Evolutionary conservation across 2,888 invertebrate genomes (phyloP).

Genomic region (Drosophila subquinaria): DNA sequence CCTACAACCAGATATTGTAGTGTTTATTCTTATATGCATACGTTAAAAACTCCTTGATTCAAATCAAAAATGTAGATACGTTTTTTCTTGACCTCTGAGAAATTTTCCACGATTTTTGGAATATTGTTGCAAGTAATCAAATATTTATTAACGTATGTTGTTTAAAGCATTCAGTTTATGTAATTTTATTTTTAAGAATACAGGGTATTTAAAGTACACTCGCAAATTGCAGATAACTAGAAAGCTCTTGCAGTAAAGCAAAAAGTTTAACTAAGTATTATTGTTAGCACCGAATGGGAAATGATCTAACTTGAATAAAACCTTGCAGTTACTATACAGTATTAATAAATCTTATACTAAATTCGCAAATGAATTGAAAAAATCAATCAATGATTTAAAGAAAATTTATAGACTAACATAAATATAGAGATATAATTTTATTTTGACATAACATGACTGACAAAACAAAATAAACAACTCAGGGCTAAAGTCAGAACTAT

Average conservation of each 20-base stretch:
- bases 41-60: not conserved
- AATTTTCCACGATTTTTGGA: not conserved
- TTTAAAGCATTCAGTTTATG: not conserved
- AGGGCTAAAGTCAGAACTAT: not conserved
- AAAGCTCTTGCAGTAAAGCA: not conserved
- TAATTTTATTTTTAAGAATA: not conserved
- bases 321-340: not conserved
- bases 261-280: not conserved
- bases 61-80: no score
- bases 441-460: no score
- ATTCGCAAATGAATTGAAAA: not conserved
- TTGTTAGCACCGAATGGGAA: not conserved
- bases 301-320: constrained; percentile 3
- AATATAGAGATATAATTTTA: not conserved
- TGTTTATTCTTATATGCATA: not conserved
- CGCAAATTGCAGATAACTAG: no score
- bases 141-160: no score
- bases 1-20: not conserved
- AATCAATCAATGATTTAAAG: no score
- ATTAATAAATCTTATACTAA: not conserved
- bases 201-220: not conserved
- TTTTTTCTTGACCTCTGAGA: not conserved
- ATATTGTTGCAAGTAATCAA: not conserved
- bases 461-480: not conserved
- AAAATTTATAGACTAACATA: not conserved